phyloP scores from a whole-genome alignment of 2,888 invertebrate genomes.

The Ectemnius lituratus region DNA sequence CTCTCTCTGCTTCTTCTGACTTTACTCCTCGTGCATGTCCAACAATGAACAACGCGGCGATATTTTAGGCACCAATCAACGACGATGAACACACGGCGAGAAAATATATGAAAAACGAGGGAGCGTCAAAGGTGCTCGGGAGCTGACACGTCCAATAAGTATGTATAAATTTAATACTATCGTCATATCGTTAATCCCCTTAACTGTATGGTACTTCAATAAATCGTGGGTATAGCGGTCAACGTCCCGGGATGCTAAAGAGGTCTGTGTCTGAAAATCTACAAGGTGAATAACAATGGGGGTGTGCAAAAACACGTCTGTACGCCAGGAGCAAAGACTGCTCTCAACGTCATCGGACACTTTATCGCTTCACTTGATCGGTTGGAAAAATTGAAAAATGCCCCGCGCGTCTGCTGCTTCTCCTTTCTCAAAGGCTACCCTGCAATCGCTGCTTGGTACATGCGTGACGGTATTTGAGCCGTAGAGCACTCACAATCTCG shows the following conservation, averaged over 20 bases:
- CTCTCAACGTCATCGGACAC: neutral
- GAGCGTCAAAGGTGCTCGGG: conserved; percentile 60
- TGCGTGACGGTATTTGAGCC: conserved; percentile 20
- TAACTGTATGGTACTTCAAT: conserved; percentile 62
- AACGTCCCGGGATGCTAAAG: conserved; percentile 69
- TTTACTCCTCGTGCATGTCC: conserved; percentile 37
- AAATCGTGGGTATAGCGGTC: conserved; percentile 66
- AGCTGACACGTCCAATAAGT: conserved; percentile 71
- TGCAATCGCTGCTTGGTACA: conserved; percentile 42
- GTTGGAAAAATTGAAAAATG: conserved; percentile 23
- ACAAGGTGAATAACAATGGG: conserved; percentile 58
- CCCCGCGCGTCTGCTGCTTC: conserved; percentile 16
- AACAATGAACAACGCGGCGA: conserved; percentile 39
- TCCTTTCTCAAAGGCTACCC: conserved; percentile 19
- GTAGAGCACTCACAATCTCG: conserved; percentile 15
- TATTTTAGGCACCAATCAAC: conserved; percentile 58
- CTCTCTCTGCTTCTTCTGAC: conserved; percentile 30
- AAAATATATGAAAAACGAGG: conserved; percentile 33
- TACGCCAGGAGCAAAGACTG: conserved; percentile 1
- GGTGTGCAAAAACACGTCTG: conserved; percentile 53
- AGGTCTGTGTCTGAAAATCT: conserved; percentile 64
- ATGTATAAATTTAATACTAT: conserved; percentile 75
- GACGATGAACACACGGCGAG: conserved; percentile 53
- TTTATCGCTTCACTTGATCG: conserved; percentile 26
- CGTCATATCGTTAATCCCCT: conserved; percentile 67